Evolutionary conservation across 2,113 vertebrate species (phyloP).

Genomic region (Progne subis): DNA sequence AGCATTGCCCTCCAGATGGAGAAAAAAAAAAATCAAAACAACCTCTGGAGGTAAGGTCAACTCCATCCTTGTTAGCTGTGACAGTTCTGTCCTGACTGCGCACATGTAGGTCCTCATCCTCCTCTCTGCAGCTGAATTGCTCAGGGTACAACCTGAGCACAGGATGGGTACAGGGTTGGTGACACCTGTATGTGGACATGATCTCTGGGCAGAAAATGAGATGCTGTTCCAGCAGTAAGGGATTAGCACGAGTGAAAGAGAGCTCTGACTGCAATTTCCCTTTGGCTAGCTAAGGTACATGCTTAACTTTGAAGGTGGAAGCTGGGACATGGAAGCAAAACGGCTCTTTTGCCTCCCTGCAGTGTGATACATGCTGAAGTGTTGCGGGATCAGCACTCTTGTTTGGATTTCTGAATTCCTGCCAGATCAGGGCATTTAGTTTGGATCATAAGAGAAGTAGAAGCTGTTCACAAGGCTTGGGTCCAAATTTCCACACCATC

Average conservation of each 20-base stretch:
- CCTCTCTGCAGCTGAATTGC: neutral
- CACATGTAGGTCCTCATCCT: neutral
- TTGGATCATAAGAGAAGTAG: slow-evolving; percentile 26
- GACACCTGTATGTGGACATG: neutral
- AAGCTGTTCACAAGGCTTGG: slow-evolving; percentile 14
- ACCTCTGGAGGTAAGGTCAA: slow-evolving; percentile 4
- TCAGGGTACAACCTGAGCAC: neutral
- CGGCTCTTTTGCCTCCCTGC: accelerated
- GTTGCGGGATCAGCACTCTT: neutral
- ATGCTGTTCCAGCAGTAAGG: neutral
- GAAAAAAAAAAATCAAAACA: slow-evolving; percentile 19
- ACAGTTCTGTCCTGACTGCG: neutral
- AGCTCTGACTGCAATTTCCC: slow-evolving; percentile 29
- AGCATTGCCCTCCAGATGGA: slow-evolving; percentile 1
- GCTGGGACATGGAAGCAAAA: neutral
- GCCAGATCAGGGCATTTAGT: slow-evolving; percentile 56
- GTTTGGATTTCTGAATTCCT: slow-evolving; percentile 42
- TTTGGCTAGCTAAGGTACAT: neutral
- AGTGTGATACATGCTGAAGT: neutral
- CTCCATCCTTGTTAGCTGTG: neutral
- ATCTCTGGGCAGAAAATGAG: neutral
- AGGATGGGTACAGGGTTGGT: accelerated
- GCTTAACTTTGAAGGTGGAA: neutral
- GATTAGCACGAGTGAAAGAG: neutral
- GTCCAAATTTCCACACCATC: slow-evolving; percentile 57